Base-by-base conservation (phyloP, 1,140 invertebrate species). In the Chymomyza costata region DNA sequence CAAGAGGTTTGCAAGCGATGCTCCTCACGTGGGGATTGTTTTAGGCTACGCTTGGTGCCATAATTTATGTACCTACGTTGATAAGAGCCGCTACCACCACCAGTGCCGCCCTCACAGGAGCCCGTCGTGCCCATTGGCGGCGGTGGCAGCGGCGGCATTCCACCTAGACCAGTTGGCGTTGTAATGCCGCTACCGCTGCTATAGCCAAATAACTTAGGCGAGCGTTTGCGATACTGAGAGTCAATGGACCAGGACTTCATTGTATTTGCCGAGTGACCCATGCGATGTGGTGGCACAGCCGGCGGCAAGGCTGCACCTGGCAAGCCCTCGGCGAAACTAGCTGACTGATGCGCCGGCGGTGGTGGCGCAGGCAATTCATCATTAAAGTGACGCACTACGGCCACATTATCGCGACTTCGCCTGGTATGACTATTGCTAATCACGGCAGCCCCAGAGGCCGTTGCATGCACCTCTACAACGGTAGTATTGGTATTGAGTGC, bases 211-310 rank as follows among this genome's bases (percentile, higher is more conserved):
- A 82, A 44, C 6, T 82, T 84, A 7, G 82, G 82, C 14, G 82
- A 89, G 68, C 87, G 89, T 76, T 91, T 90, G 41, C 89, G 88
- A 66, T 89, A 91, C 43, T 91, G 91, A 2, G 92, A 91, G 74
- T 94, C 92, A 90, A 94, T 93, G 13, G 92, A 93, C 65, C 92
- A 88, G 38, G 92, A 94, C 82, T 93, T 93, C 19, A 94, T 88
- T 46, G 91, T 93, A 69, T 92, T 92, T 14, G 89, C 87, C 18
- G 89, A 88, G 18, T 73, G 71, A 1, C 61, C 61, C 8, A 70
- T 88, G 16, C 91, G 89, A 87, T 94, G 92, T 16, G 92, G 92
- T n/a, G 92, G 92, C 41, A 93, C 91, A 37, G 89, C 87, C n/a
- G 90, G 90, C 8, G 48, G 43, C 13, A 49, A 45, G 3, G 48